Evolutionary conservation across 2,888 invertebrate species (phyloP).

Genomic region (Galeruca laticollis): DNA sequence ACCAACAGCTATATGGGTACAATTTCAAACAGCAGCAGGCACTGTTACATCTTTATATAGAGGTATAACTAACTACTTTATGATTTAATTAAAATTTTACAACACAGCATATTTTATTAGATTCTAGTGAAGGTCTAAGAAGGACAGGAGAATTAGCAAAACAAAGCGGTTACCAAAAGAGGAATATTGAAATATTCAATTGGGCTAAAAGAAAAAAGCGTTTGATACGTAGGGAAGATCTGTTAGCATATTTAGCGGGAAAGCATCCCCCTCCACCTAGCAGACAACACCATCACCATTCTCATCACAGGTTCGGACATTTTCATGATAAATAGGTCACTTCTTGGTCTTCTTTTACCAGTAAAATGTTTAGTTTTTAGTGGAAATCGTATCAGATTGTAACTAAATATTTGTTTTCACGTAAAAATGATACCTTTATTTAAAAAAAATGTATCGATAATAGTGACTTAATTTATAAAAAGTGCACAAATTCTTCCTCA

Average conservation of each 20-base stretch:
- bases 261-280: conserved; percentile 74
- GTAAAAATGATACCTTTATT: too few species aligned
- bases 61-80: conserved; percentile 68
- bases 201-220: conserved; percentile 81
- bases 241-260: conserved; percentile 82
- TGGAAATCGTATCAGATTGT: too few species aligned
- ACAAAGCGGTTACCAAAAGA: conserved; percentile 79
- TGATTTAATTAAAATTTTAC: background rate
- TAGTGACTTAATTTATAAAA: too few species aligned
- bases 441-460: too few species aligned
- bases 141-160: conserved; percentile 77
- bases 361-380: background rate
- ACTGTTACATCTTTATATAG: conserved; percentile 82
- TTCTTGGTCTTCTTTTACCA: too few species aligned
- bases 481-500: too few species aligned
- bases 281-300: conserved; percentile 65
- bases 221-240: conserved; percentile 80
- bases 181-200: conserved; percentile 80
- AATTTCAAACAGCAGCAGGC: conserved; percentile 84
- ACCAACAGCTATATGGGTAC: conserved; percentile 78
- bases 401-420: too few species aligned
- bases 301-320: conserved; percentile 61
- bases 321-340: too few species aligned
- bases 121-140: conserved; percentile 79
- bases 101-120: conserved; percentile 63